These are phyloP conservation scores for Hippocampus abdominalis DNA, from an alignment of 2,113 vertebrate genomes.

Conservation along the genomic window DNA sequence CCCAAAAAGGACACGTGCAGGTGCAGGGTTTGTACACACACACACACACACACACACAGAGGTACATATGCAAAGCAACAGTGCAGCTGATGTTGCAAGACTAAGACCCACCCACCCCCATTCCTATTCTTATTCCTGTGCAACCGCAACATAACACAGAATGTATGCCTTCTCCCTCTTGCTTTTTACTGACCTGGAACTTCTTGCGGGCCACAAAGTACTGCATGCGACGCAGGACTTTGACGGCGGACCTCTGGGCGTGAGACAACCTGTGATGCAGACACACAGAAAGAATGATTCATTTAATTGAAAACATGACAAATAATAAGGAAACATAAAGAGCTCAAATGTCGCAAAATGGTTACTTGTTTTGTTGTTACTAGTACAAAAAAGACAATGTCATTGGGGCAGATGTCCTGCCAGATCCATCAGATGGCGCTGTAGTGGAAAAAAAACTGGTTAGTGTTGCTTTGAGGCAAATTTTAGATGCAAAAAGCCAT, in stretches of 20 bases:
- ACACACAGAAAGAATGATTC: constrained; percentile 10
- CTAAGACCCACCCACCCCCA: too few species aligned
- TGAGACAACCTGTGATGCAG: constrained; percentile 76
- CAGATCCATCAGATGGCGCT: neutral
- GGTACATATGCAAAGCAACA: constrained; percentile 13
- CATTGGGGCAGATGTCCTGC: neutral
- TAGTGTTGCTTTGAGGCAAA: too few species aligned
- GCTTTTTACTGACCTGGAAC: constrained; percentile 79
- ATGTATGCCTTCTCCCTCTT: neutral
- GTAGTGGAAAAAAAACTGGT: neutral
- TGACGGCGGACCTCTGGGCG: constrained; percentile 80
- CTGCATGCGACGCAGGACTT: constrained; percentile 86
- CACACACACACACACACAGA: constrained; percentile 17
- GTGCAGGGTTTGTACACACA: constrained; percentile 36
- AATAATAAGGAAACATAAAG: neutral
- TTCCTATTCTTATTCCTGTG: constrained; percentile 28
- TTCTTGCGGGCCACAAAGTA: constrained; percentile 86
- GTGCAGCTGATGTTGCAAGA: constrained; percentile 34
- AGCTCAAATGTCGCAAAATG: too few species aligned
- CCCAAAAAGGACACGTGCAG: constrained; percentile 53
- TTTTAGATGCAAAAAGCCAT: too few species aligned
- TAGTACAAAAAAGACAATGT: neutral
- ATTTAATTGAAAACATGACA: neutral
- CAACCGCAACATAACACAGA: constrained; percentile 26
- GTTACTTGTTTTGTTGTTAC: too few species aligned